Evolutionary conservation across 1,140 invertebrate genomes (phyloP).

Genomic region (Acromyrmex charruanus): DNA sequence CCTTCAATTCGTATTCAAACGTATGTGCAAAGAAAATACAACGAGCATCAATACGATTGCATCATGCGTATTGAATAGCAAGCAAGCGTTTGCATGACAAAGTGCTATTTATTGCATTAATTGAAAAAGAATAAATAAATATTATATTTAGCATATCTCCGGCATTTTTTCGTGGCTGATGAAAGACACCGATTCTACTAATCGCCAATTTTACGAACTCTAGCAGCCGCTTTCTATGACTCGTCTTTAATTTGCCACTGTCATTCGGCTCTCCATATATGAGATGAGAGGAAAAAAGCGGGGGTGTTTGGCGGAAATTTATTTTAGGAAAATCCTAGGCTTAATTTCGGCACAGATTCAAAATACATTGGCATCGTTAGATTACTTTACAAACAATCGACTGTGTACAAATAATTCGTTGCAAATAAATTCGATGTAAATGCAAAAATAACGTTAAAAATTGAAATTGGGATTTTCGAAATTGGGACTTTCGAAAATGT

Average conservation of each 20-base stretch:
- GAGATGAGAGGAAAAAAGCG: not conserved
- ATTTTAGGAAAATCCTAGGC: slow-evolving; percentile 61
- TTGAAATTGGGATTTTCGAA: not conserved
- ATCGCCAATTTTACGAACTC: slow-evolving; percentile 14
- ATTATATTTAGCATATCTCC: not conserved
- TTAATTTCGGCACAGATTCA: slow-evolving; percentile 29
- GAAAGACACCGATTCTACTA: not conserved
- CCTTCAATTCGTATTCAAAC: not conserved
- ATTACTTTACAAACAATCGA: not conserved
- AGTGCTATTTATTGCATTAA: not conserved
- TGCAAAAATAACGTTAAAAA: not conserved
- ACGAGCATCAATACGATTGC: not conserved
- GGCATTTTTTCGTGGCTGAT: slow-evolving; percentile 18
- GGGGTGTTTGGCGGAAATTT: slow-evolving; percentile 61
- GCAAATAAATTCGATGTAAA: slow-evolving; percentile 10
- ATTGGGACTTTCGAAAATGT: not conserved
- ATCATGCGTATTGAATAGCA: not conserved
- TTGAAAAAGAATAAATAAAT: slow-evolving; percentile 18
- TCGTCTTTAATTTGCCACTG: slow-evolving; percentile 68
- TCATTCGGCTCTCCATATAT: slow-evolving; percentile 56
- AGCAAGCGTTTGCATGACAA: not conserved
- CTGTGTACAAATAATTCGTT: not conserved
- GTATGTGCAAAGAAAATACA: not conserved
- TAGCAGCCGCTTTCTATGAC: slow-evolving; percentile 22
- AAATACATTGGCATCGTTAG: not conserved